Conservation (phyloP, 1,140 invertebrate species). For the Drosophila kanapiae region DNA sequence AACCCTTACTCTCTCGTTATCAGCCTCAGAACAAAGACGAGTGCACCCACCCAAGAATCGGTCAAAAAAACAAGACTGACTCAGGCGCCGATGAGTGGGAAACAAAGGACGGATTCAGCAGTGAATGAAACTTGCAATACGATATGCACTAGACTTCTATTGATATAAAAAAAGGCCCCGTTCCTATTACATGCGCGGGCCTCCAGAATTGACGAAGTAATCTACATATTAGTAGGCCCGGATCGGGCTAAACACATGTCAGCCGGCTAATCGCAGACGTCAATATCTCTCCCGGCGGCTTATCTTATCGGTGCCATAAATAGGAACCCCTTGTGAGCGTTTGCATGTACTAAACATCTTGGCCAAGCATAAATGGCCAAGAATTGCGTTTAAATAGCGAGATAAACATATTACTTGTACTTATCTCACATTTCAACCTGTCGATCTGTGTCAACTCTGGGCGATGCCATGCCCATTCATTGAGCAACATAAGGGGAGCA, state of each 20-base stretch:
- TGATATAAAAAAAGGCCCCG: conserved; percentile 27
- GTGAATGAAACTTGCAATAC: conserved; percentile 2
- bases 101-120: conserved; percentile 11
- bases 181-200: background rate
- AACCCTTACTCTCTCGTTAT: conserved; percentile 15
- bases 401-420: conserved; percentile 8
- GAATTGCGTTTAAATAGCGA: conserved; percentile 11
- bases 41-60: conserved; percentile 16
- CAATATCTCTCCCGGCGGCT: conserved; percentile 7
- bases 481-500: background rate
- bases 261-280: conserved; percentile 11
- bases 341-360: conserved; percentile 32
- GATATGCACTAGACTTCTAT: conserved; percentile 15
- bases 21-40: conserved; percentile 21
- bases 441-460: conserved; percentile 7
- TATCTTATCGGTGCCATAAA: conserved; percentile 49
- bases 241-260: conserved; percentile 14
- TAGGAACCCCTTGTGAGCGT: conserved; percentile 45
- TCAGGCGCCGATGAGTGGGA: conserved; percentile 1
- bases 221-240: background rate
- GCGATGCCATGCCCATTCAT: conserved; percentile 12
- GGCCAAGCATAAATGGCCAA: conserved; percentile 4
- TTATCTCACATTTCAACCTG: conserved; percentile 22
- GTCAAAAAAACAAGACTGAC: conserved; percentile 25
- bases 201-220: background rate